These are phyloP conservation scores for Pycnonotus jocosus DNA, from an alignment of 2,113 vertebrate genomes.

Conservation along the genomic window DNA sequence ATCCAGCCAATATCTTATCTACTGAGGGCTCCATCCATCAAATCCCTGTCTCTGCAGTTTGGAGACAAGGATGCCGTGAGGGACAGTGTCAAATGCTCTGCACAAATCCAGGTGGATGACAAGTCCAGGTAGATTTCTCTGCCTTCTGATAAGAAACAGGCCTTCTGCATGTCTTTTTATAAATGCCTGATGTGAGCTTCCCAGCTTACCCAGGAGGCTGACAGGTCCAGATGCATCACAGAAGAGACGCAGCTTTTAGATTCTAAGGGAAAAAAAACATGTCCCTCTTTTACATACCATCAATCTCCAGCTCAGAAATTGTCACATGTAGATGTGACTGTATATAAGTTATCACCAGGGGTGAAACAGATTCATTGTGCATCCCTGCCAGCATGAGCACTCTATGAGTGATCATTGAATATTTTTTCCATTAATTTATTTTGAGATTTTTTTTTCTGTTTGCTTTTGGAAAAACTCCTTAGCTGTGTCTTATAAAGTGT, in stretches of 20 bases:
- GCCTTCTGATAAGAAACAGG: background rate
- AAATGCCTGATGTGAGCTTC: background rate
- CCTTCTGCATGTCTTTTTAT: background rate
- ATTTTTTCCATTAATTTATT: background rate
- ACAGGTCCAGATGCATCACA: background rate
- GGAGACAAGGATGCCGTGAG: background rate
- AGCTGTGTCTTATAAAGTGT: background rate
- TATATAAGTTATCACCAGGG: background rate
- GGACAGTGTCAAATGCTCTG: background rate
- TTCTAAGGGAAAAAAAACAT: accelerated
- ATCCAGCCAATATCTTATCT: background rate
- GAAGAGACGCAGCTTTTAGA: background rate
- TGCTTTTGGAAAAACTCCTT: background rate
- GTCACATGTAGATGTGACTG: accelerated
- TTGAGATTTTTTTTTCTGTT: background rate
- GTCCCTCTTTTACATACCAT: background rate
- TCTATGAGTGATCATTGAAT: background rate
- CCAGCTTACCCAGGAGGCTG: background rate
- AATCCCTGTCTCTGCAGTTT: background rate
- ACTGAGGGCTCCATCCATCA: background rate
- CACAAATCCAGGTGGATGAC: background rate
- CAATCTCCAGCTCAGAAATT: background rate
- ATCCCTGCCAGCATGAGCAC: background rate
- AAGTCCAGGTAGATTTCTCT: background rate
- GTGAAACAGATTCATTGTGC: background rate